Base-by-base conservation (phyloP, 2,888 invertebrate genomes). In the Malacosoma neustria region DNA sequence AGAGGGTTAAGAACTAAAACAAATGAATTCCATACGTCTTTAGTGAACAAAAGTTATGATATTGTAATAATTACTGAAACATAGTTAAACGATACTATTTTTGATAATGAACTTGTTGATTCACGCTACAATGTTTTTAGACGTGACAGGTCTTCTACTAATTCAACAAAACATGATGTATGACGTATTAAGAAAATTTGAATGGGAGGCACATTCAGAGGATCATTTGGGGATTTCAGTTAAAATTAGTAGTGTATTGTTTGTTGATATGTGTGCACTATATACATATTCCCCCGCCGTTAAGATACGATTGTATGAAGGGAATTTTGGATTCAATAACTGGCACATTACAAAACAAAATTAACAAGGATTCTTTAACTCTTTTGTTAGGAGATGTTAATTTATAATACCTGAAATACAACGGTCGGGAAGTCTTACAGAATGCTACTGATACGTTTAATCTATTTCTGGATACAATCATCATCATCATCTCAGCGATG, bases 51-150 rank as follows among this genome's bases (percentile, higher is more conserved):
- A 9, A 7, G 33, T 9, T 12, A 11, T 4, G 37, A 37, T 13
- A 7, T 33, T 9, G 12, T 37, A 2, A 13, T 37, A 3, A 5
- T 34, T 7, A 38, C 39, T 4, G 39, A 39, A 12, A 33, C 35
- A 7, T 35, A 36, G 39, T 30, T 39, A 1, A 35, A 38, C 13
- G 35, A 38, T n/a, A 15, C 35, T 11, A 35, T 38, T 3, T 38
- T 32, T 29, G 39, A 39, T 35, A 33, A 36, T 13, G 39, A 39
- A 29, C 2, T 39, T 2, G n/a, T 35, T 30, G 39, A 39, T 14
- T 15, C 14, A 9, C 32, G 39, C 9, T 40, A 40, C 29, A 32
- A 33, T 14, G 11, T 36, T 12, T 40, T 40, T 29, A 30, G 36
- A 15, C 36, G 36, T 3, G 36, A 40, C 13, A 34, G 39, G 6